Conservation (phyloP, 2,888 invertebrate genomes). For the Cylindroiulus punctatus region DNA sequence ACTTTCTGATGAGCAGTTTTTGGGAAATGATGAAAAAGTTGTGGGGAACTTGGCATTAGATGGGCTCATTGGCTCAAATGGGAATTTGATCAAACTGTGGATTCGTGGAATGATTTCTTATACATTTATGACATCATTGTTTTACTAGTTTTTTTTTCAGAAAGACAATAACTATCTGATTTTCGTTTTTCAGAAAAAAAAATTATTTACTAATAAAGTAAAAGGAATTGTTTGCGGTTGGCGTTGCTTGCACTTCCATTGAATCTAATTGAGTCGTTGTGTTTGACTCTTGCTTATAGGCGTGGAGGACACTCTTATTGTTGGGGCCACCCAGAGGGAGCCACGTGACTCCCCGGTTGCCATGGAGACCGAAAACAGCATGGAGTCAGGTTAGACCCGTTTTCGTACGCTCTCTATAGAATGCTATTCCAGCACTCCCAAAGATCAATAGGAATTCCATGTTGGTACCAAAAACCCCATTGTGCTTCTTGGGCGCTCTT, state of each 20-base stretch:
- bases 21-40: too few species aligned
- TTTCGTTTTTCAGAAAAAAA: too few species aligned
- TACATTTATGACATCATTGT: not conserved
- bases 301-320: constrained; percentile 53
- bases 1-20: too few species aligned
- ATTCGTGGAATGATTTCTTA: not conserved
- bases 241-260: constrained; percentile 1
- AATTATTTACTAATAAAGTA: not conserved
- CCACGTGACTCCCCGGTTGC: constrained; percentile 55
- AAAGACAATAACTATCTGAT: not conserved
- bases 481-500: constrained; percentile 37
- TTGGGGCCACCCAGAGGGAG: constrained; percentile 52
- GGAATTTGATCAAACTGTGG: not conserved
- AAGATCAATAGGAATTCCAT: constrained; percentile 11
- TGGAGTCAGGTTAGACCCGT: constrained; percentile 58
- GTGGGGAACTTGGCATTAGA: too few species aligned
- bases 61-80: too few species aligned
- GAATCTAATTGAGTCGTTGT: constrained; percentile 54
- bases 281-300: constrained; percentile 53
- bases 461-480: constrained; percentile 39
- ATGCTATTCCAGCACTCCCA: constrained; percentile 30
- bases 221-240: constrained; percentile 25
- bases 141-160: not conserved
- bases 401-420: constrained; percentile 26
- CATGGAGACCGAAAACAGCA: constrained; percentile 59